Conservation (phyloP, 2,113 vertebrate genomes). For the Oenanthe oenanthe region DNA sequence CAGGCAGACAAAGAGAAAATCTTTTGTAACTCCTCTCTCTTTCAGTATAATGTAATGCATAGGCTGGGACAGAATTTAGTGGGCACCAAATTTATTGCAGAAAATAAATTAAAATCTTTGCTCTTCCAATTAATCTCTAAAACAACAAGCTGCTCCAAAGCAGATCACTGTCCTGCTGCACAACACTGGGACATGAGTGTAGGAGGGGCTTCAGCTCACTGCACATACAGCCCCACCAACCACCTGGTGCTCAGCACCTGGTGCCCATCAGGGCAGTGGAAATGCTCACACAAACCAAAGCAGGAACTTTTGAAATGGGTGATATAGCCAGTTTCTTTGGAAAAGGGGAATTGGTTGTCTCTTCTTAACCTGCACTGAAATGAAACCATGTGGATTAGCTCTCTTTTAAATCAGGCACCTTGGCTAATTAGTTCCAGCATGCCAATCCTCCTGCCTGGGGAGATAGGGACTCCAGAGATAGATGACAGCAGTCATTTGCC, state of each 20-base stretch:
- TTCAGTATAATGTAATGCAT: not conserved
- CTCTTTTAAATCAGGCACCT: not conserved
- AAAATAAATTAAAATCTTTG: not conserved
- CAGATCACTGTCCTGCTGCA: not conserved
- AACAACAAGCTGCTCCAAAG: not conserved
- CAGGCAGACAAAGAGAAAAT: not conserved
- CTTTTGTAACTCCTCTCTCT: not conserved
- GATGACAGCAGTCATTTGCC: not conserved
- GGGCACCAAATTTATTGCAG: not conserved
- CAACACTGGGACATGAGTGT: fast-evolving
- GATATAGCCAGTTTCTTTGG: not conserved
- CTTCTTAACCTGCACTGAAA: not conserved
- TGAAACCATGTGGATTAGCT: not conserved
- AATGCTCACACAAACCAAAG: not conserved
- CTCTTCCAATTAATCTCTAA: not conserved
- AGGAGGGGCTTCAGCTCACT: not conserved
- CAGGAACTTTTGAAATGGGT: not conserved
- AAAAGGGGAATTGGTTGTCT: not conserved
- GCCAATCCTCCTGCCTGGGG: not conserved
- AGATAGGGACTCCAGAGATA: not conserved
- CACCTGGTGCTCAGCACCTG: not conserved
- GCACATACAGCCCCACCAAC: no score
- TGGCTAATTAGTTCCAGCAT: not conserved
- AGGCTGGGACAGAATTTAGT: not conserved
- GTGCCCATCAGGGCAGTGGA: not conserved